Base-by-base conservation (phyloP, 1,140 invertebrate genomes). In the Bombus pascuorum region DNA sequence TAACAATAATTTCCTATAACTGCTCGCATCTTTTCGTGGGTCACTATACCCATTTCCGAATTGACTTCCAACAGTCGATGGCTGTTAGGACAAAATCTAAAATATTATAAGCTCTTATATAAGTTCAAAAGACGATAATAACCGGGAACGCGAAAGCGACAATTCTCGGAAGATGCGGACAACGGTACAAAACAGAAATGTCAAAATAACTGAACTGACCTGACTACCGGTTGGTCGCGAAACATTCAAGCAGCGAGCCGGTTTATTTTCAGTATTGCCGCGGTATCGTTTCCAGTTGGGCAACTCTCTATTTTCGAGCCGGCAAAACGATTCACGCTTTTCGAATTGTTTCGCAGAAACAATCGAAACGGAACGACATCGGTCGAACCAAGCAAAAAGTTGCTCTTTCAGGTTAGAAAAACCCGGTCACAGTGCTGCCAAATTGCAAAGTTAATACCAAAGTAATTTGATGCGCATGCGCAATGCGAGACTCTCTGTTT, bases 161-260 rank as follows among this genome's bases (percentile, higher is more conserved):
- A 28, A 72, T 80, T 73, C 77, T 39, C 32, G 77, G 83, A 85
- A 85, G 59, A 74, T 44, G 34, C n/a, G 42, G 44, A 85, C 59
- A 73, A 73, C 68, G 78, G 44, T 34, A 44, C 3, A 73, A 81
- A 25, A 74, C 57, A 85, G 22, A 85, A 81, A 79, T 81, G 78
- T 85, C 78, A 70, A 85, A 85, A 85, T 85, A 85, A 74, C 84
- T 68, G 83, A 73, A 80, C 77, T 85, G 71, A 81, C 84, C 84
- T 25, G 70, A 74, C 70, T 72, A 57, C 53, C 37, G 25, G 70
- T 81, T 44, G 44, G 28, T 70, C 68, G 10, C 22, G 59, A 81
- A 85, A 85, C n/a, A 42, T 85, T 81, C 25, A 25, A 1, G 37
- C 66, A 62, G 34, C 9, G 13, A n/a, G 25, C 6, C 28, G 28